phyloP scores from a whole-genome alignment of 2,797 vertebrate species.

The Lophotriccus pileatus region DNA sequence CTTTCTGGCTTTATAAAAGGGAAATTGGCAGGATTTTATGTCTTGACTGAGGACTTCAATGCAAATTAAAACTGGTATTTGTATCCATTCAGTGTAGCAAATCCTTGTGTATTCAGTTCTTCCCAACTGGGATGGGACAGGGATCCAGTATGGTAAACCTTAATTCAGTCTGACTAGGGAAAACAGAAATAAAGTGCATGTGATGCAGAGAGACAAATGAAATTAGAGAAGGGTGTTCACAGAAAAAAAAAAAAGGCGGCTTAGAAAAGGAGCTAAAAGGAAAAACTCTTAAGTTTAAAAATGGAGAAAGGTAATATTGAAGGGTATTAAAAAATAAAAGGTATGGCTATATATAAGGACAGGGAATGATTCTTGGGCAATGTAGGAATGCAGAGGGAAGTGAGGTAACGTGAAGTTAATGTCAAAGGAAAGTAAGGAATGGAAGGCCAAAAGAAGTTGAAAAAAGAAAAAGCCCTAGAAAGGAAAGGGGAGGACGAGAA shows the following conservation, averaged over 20 bases:
- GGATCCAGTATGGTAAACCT: background rate
- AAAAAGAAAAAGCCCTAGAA: background rate
- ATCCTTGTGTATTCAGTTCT: background rate
- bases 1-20: background rate
- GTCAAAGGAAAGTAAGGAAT: background rate
- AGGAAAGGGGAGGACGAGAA: accelerated
- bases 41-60: background rate
- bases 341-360: background rate
- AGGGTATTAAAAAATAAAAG: background rate
- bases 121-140: background rate
- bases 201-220: background rate
- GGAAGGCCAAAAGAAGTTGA: background rate
- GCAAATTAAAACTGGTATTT: background rate
- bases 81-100: background rate
- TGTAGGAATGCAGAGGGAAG: background rate
- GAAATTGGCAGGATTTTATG: background rate
- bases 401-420: background rate
- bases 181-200: background rate
- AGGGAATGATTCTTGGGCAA: background rate
- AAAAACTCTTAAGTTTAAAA: background rate
- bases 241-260: background rate
- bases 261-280: background rate
- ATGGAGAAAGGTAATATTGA: background rate
- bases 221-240: background rate
- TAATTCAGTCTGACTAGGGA: background rate